Conservation (phyloP, 2,113 vertebrate genomes). For the Ursus arctos region DNA sequence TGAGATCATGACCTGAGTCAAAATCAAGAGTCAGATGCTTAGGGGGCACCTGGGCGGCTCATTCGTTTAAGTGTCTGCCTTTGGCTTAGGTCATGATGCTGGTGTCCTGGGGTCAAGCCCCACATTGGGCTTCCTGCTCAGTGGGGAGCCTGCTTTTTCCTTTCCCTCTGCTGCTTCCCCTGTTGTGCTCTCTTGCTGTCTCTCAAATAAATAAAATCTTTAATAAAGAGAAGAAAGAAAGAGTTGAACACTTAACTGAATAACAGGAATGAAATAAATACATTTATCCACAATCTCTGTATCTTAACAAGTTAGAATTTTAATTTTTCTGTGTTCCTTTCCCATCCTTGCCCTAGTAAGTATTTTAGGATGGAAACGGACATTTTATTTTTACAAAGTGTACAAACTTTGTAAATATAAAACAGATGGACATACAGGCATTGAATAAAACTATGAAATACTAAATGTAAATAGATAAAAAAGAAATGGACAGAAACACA, state of each 20-base stretch:
- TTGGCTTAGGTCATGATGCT: not conserved
- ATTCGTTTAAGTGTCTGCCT: not conserved
- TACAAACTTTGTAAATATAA: not conserved
- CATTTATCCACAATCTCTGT: not conserved
- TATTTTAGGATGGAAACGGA: not conserved
- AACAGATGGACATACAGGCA: not conserved
- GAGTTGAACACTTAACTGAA: not conserved
- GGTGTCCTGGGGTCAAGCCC: not conserved
- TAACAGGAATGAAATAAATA: not conserved
- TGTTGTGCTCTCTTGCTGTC: not conserved
- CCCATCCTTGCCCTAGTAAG: not conserved
- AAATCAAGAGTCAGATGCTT: not conserved
- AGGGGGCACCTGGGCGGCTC: not conserved
- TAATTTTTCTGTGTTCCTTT: constrained; percentile 27
- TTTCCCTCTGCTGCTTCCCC: not conserved
- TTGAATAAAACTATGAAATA: constrained; percentile 10
- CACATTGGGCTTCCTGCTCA: not conserved
- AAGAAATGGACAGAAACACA: constrained; percentile 1
- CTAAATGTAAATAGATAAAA: not conserved
- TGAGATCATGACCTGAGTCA: not conserved
- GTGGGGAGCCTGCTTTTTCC: not conserved
- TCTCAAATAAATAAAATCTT: not conserved
- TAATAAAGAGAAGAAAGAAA: not conserved
- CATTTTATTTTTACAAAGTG: constrained; percentile 33
- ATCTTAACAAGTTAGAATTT: constrained; percentile 38